Conservation (phyloP, 2,797 vertebrate species). For the Pogonophryne albipinna region DNA sequence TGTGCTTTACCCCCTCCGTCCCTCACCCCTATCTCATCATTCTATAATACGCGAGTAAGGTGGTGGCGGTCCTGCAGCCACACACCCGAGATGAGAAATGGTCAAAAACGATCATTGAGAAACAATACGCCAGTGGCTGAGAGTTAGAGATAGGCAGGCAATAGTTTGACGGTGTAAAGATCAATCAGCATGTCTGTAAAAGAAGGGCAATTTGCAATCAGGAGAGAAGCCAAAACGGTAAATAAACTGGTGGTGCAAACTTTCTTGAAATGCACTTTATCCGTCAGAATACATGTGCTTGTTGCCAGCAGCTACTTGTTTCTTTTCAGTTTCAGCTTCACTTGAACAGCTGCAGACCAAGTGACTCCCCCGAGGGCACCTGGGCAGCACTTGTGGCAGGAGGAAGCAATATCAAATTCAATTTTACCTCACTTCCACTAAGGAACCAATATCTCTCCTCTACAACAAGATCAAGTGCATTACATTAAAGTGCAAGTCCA, state of each 20-base stretch:
- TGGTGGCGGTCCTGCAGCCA: conserved; percentile 15
- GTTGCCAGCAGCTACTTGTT: not conserved
- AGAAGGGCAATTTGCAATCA: conserved; percentile 56
- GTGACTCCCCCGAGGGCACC: conserved; percentile 13
- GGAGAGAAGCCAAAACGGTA: conserved; percentile 41
- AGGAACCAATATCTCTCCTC: not conserved
- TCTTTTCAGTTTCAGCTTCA: conserved; percentile 8
- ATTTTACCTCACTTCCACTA: not conserved
- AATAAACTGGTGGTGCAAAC: conserved; percentile 15
- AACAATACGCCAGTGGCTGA: conserved; percentile 53
- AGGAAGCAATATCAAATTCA: not conserved
- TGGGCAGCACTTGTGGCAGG: not conserved
- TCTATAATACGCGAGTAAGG: conserved; percentile 32
- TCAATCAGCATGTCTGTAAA: conserved; percentile 38
- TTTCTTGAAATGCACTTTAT: conserved; percentile 30
- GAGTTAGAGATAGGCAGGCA: conserved; percentile 46
- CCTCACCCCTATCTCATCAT: conserved; percentile 45
- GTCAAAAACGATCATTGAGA: conserved; percentile 43
- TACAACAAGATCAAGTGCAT: not conserved
- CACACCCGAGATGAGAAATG: conserved; percentile 55
- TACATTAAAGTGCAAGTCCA: not conserved
- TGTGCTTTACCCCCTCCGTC: conserved; percentile 28
- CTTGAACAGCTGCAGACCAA: conserved; percentile 9
- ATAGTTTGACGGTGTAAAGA: conserved; percentile 54
- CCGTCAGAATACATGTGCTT: conserved; percentile 4